These are phyloP conservation scores for Aporrectodea caliginosa DNA, from an alignment of 1,140 invertebrate genomes.

Conservation along the genomic window DNA sequence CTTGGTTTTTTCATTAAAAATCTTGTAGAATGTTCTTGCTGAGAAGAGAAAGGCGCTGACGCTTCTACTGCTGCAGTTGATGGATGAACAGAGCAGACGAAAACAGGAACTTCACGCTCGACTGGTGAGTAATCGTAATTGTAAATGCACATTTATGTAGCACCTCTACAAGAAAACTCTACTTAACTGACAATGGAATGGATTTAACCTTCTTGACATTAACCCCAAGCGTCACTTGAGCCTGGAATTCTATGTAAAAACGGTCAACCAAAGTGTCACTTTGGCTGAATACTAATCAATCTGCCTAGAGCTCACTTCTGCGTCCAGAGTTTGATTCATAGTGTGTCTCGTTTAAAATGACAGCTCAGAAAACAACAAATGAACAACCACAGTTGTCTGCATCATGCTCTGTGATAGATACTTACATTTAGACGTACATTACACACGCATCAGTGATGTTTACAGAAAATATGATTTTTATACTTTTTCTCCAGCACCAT, in stretches of 20 bases:
- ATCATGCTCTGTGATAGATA: too few species aligned
- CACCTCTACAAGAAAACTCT: neutral
- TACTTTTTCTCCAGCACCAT: neutral
- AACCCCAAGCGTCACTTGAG: too few species aligned
- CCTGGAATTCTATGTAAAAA: too few species aligned
- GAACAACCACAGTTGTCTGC: too few species aligned
- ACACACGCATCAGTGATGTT: neutral
- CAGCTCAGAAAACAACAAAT: too few species aligned
- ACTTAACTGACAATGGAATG: neutral
- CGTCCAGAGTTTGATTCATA: too few species aligned
- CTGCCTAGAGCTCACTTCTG: too few species aligned
- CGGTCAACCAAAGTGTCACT: neutral
- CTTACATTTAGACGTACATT: neutral
- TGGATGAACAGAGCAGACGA: conserved; percentile 68
- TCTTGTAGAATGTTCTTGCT: conserved; percentile 64
- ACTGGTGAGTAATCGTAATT: conserved; percentile 52
- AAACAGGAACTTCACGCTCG: conserved; percentile 67
- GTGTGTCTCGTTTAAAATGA: too few species aligned
- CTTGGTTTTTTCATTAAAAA: neutral
- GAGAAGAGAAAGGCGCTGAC: conserved; percentile 70
- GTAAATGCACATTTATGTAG: too few species aligned
- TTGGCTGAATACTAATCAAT: neutral
- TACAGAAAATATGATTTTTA: neutral
- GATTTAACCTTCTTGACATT: neutral
- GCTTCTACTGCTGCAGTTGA: conserved; percentile 66